A percentile compares a stretch with the other conserved stretches of the same genome.
Conservation (phyloP, 30 jellyfish, hydroid and myxozoan species). For the Chrysaora quinquecirrha region DNA sequence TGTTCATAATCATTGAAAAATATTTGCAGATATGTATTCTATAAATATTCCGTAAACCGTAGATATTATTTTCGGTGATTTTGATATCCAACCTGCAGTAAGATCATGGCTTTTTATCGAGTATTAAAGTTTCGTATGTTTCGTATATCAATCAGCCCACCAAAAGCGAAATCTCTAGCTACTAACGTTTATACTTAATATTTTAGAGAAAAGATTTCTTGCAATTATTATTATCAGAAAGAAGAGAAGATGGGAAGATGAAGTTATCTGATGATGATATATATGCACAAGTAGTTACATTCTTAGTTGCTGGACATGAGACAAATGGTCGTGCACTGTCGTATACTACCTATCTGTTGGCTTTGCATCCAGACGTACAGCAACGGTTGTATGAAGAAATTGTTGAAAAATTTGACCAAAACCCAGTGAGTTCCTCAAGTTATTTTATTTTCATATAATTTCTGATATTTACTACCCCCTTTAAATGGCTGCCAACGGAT, state of each 20-base stretch:
- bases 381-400: constrained; percentile 31
- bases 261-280: constrained; percentile 41
- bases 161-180: not conserved
- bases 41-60: no score
- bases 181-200: not conserved
- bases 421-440: not conserved
- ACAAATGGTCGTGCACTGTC: constrained; percentile 45
- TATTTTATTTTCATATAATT: no score
- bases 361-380: constrained; percentile 42
- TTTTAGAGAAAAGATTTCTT: constrained; percentile 47
- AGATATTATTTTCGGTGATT: no score
- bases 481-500: not conserved
- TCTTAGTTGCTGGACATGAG: constrained; percentile 45
- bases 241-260: constrained; percentile 26
- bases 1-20: no score
- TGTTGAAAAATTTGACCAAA: constrained; percentile 1
- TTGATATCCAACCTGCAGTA: not conserved
- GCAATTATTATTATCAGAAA: constrained; percentile 32
- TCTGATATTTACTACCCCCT: not conserved
- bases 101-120: not conserved
- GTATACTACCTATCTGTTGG: constrained; percentile 31
- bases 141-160: not conserved
- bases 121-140: not conserved
- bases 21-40: no score
- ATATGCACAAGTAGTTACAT: constrained; percentile 29